Evolutionary conservation across 2,113 vertebrate genomes (phyloP), one percentile per base, ranked within the genome.

Genomic region (Lophotis ruficrista): DNA sequence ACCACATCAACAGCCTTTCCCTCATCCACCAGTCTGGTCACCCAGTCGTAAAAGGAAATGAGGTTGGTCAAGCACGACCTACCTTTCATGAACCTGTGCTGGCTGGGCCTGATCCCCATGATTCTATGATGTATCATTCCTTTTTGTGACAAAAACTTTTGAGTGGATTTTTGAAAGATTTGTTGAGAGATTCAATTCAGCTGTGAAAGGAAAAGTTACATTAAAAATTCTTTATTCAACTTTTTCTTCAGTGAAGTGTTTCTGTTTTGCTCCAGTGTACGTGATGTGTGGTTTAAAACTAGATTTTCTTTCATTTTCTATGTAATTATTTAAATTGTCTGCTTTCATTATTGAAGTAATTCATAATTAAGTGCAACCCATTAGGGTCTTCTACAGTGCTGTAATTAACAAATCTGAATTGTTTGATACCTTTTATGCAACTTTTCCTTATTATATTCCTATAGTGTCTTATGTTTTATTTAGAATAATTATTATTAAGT

Each of bases 281-380:
- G 1, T 27, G 38, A 7, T 45, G 11, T 41, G n/a, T 71, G 24
- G 51, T 90, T 84, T 61, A 90, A 96, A 91, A 56, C 54, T 75
- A 80, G 21, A 11, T 64, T 81, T 86, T 94, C 18, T 90, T 95
- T 86, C 5, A 31, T 83, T 86, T 81, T 89, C 66, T 77, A 1
- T 72, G 38, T 53, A 71, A 92, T 93, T 92, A 92, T 77, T 93
- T 87, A 73, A 94, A 92, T 79, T 51, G 7, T 85, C 69, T 85
- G 18, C 64, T 65, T 95, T 89, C 62, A 61, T 93, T 83, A 66
- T 87, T 83, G 50, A 89, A 73, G 23, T 90, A 9, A 62, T 90
- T 90, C 60, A 68, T 75, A 82, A 89, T 89, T 76, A 95, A 84
- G 19, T 77, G 56, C 4, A 4, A 78, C 30, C 38, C 30, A 71